A percentile compares a stretch with the other conserved stretches of the same genome.
These are phyloP conservation scores for Acyrthosiphon pisum DNA, from an alignment of 1,140 invertebrate species.

Conservation along the genomic window DNA sequence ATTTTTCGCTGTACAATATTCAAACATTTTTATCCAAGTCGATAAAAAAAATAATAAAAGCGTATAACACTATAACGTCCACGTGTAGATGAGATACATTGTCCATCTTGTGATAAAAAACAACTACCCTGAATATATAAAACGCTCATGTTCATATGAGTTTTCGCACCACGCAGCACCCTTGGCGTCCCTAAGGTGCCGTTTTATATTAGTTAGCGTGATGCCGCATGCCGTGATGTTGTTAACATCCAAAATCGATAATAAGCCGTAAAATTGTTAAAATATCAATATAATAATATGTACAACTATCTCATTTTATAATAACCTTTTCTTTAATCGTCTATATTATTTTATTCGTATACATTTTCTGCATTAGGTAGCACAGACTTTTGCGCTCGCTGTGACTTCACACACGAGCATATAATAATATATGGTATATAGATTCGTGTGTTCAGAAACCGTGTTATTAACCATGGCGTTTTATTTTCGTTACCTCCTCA, in stretches of 20 bases:
- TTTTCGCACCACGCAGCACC: background rate
- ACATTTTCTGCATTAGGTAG: background rate
- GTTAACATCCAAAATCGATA: background rate
- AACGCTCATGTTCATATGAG: background rate
- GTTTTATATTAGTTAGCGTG: background rate
- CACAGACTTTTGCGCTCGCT: background rate
- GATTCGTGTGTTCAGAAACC: background rate
- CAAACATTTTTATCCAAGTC: background rate
- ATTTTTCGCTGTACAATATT: background rate
- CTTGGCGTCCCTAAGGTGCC: background rate
- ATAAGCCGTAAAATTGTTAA: too few species aligned
- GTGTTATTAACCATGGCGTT: background rate
- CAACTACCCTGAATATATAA: background rate
- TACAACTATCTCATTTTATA: background rate
- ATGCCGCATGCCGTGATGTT: background rate
- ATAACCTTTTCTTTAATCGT: background rate
- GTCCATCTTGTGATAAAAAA: background rate
- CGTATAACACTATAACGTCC: background rate
- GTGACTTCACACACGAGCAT: background rate
- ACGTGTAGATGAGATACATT: background rate
- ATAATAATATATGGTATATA: background rate
- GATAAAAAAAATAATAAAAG: background rate
- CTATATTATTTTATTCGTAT: background rate
- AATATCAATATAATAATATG: background rate
- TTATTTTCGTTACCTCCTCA: constrained; percentile 16